Percentiles rank a stretch among this genome's conserved stretches.
phyloP scores from a whole-genome alignment of 2,888 invertebrate species.

The Euplexia lucipara region DNA sequence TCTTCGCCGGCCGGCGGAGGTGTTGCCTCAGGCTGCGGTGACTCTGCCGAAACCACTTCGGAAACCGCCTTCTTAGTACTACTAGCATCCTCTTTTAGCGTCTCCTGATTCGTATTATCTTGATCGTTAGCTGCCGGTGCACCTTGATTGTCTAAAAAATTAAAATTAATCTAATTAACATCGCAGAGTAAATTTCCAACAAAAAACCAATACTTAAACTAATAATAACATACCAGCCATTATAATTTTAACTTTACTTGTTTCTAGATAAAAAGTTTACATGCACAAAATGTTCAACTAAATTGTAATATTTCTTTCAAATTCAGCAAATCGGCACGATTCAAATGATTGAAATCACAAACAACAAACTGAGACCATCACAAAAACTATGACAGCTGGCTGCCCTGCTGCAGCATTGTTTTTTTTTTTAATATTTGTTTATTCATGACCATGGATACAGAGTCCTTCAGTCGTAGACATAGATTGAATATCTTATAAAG shows the following conservation, averaged over 20 bases:
- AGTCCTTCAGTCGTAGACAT: no score
- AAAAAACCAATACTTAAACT: constrained; percentile 22
- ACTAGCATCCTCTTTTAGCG: constrained; percentile 46
- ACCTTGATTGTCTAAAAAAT: constrained; percentile 72
- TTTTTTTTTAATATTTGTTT: no score
- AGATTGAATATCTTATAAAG: no score
- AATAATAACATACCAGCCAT: constrained; percentile 67
- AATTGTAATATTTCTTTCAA: neutral
- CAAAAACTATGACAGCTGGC: constrained; percentile 27
- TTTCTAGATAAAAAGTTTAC: neutral
- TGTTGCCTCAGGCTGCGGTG: constrained; percentile 73
- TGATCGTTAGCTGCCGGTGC: constrained; percentile 62
- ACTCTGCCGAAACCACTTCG: constrained; percentile 62
- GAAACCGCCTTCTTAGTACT: constrained; percentile 55
- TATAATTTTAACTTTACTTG: constrained; percentile 10
- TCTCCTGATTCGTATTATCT: constrained; percentile 65
- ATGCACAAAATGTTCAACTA: constrained; percentile 2
- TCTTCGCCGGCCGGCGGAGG: constrained; percentile 80
- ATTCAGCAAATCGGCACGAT: constrained; percentile 14
- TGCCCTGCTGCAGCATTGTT: no score
- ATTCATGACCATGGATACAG: no score
- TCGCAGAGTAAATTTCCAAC: constrained; percentile 7
- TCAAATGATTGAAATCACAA: constrained; percentile 33
- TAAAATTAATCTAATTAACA: constrained; percentile 16
- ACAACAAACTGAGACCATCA: constrained; percentile 3